Conservation (phyloP, 2,797 vertebrate species). For the Dendrocincla fuliginosa region DNA sequence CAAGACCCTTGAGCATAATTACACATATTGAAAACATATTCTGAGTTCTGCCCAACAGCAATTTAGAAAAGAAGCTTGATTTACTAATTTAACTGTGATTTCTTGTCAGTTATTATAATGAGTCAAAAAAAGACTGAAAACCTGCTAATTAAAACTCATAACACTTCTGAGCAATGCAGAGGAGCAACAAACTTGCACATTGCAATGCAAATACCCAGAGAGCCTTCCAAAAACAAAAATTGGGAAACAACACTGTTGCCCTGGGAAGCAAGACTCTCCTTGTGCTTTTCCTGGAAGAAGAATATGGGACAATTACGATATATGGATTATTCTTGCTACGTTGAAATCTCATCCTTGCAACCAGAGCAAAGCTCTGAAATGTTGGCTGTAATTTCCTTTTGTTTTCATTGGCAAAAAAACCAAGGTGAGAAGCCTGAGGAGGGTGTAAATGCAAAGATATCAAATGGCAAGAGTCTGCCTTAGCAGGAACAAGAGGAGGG, state of each 20-base stretch:
- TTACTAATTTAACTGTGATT: conserved; percentile 9
- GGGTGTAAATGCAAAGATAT: background rate
- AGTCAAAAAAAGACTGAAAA: background rate
- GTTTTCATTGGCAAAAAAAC: background rate
- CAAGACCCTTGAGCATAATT: background rate
- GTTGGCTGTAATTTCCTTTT: background rate
- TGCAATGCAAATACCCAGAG: background rate
- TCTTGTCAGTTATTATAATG: background rate
- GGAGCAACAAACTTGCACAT: background rate
- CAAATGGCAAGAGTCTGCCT: background rate
- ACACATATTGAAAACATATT: background rate
- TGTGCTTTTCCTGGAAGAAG: background rate
- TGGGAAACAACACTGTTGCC: background rate
- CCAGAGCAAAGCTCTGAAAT: background rate
- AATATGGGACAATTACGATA: background rate
- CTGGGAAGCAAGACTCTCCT: background rate
- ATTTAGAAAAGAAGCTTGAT: background rate
- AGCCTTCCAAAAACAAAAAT: background rate
- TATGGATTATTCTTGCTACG: background rate
- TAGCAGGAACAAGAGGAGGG: background rate
- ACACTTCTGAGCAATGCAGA: background rate
- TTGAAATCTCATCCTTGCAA: background rate
- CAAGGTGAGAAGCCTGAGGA: background rate
- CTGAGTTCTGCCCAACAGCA: background rate
- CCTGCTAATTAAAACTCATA: conserved; percentile 13